A percentile compares a stretch with the other conserved stretches of the same genome.
phyloP scores from a whole-genome alignment of 2,797 vertebrate genomes.

The Typhlichthys eigenmanni region DNA sequence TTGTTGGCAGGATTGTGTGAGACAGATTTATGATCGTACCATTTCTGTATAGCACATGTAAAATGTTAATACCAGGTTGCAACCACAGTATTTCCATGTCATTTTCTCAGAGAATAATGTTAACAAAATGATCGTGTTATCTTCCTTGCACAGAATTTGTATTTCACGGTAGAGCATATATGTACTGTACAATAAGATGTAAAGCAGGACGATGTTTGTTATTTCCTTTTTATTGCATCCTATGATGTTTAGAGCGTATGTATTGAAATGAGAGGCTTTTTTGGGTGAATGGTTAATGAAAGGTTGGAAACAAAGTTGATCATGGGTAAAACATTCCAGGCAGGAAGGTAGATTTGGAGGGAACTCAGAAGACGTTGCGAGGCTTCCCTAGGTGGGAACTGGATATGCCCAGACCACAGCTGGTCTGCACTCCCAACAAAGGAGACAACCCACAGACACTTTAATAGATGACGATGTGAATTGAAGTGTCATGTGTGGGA shows the following conservation, averaged over 20 bases:
- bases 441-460: slow-evolving; percentile 8
- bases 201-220: slow-evolving; percentile 47
- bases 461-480: slow-evolving; percentile 11
- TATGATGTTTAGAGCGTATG: slow-evolving; percentile 42
- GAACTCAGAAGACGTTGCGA: neutral
- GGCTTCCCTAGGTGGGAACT: slow-evolving; percentile 14
- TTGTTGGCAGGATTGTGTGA: slow-evolving; percentile 45
- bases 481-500: neutral
- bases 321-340: slow-evolving; percentile 61
- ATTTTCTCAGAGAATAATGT: slow-evolving; percentile 64
- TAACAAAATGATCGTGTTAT: slow-evolving; percentile 67
- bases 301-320: slow-evolving; percentile 36
- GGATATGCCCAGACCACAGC: slow-evolving; percentile 1
- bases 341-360: slow-evolving; percentile 22
- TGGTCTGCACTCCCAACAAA: slow-evolving; percentile 12
- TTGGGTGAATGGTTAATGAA: slow-evolving; percentile 18
- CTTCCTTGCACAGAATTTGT: slow-evolving; percentile 73
- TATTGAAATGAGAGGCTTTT: slow-evolving; percentile 21
- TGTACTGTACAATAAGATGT: slow-evolving; percentile 50
- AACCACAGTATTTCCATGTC: slow-evolving; percentile 64
- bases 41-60: slow-evolving; percentile 69
- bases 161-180: slow-evolving; percentile 53
- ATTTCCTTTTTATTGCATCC: slow-evolving; percentile 46
- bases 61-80: slow-evolving; percentile 63
- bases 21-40: slow-evolving; percentile 54